Evolutionary conservation across 2,888 invertebrate species (phyloP).

Genomic region (Dinocampus coccinellae): DNA sequence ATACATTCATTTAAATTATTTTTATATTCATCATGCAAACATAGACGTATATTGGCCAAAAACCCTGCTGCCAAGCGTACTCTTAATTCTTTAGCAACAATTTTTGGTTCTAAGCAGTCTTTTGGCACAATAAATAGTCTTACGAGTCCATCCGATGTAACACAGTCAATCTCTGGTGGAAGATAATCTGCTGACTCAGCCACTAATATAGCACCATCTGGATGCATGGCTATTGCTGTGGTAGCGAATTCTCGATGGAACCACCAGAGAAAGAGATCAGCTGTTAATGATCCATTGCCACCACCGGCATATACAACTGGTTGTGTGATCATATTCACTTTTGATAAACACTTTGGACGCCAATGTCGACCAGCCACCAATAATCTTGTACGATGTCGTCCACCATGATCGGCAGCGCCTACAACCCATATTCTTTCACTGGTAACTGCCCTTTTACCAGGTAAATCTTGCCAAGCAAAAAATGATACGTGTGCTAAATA

Average conservation of each 20-base stretch:
- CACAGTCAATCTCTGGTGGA: constrained; percentile 63
- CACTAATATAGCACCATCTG: constrained; percentile 66
- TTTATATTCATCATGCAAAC: constrained; percentile 24
- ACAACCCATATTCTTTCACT: constrained; percentile 65
- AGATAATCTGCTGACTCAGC: constrained; percentile 66
- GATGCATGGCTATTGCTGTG: constrained; percentile 69
- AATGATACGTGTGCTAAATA: constrained; percentile 68
- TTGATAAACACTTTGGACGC: constrained; percentile 68
- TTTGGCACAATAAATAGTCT: constrained; percentile 59
- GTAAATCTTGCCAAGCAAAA: constrained; percentile 69
- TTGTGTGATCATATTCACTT: constrained; percentile 71
- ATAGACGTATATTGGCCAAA: constrained; percentile 48
- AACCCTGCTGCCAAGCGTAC: constrained; percentile 62
- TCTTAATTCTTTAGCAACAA: constrained; percentile 65
- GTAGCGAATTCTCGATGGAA: constrained; percentile 70
- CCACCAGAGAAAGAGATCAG: constrained; percentile 71
- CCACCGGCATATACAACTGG: constrained; percentile 71
- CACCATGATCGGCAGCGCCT: constrained; percentile 69
- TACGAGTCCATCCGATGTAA: constrained; percentile 66
- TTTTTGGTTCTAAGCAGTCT: constrained; percentile 53
- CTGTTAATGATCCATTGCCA: constrained; percentile 67
- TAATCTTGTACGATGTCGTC: constrained; percentile 69
- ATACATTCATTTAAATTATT: constrained; percentile 46
- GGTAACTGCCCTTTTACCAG: constrained; percentile 55
- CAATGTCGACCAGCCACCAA: constrained; percentile 70